These are phyloP conservation scores for Pangasianodon gigas DNA, from an alignment of 2,113 vertebrate species.

Conservation along the genomic window DNA sequence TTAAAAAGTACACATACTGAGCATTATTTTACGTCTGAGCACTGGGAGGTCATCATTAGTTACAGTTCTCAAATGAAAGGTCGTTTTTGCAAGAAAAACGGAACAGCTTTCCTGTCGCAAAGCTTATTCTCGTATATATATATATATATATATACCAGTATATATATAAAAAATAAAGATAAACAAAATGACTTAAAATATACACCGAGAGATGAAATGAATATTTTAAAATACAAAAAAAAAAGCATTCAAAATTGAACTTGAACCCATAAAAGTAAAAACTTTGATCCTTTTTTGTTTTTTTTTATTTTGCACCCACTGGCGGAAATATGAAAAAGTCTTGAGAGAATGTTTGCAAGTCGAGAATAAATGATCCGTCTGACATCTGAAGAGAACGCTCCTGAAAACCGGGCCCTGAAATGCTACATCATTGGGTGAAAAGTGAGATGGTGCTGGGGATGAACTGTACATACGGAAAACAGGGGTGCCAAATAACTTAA, in stretches of 20 bases:
- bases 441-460: not conserved
- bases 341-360: conserved; percentile 64
- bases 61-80: conserved; percentile 82
- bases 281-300: conserved; percentile 73
- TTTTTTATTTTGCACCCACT: conserved; percentile 75
- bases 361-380: conserved; percentile 67
- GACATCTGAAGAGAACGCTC: conserved; percentile 66
- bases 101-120: conserved; percentile 79
- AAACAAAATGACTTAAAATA: conserved; percentile 81
- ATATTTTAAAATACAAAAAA: conserved; percentile 70
- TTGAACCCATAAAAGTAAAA: conserved; percentile 75
- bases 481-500: conserved; percentile 74
- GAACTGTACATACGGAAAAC: conserved; percentile 65
- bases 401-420: conserved; percentile 59
- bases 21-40: conserved; percentile 79
- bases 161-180: conserved; percentile 64
- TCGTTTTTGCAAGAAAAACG: conserved; percentile 79
- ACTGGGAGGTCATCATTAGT: conserved; percentile 82
- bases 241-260: conserved; percentile 87
- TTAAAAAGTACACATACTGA: conserved; percentile 77
- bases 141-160: conserved; percentile 68
- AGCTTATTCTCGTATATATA: conserved; percentile 83
- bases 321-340: conserved; percentile 74
- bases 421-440: conserved; percentile 40
- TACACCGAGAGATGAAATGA: conserved; percentile 87